A percentile compares a stretch with the other conserved stretches of the same genome.
phyloP scores from a whole-genome alignment of 1,140 invertebrate species.

The Dinoponera quadriceps region DNA sequence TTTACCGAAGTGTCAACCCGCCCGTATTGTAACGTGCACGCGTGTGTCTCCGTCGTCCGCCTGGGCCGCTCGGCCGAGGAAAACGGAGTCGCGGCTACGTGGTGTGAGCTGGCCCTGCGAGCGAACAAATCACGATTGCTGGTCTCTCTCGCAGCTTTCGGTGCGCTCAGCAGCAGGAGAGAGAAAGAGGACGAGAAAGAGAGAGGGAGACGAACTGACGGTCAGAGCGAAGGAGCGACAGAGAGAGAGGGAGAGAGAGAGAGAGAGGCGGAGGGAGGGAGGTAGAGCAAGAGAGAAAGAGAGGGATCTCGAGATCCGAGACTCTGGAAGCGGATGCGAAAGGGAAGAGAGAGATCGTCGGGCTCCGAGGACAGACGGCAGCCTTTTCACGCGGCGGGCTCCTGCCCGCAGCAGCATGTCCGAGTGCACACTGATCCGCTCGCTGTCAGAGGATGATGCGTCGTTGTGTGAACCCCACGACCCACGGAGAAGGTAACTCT shows the following conservation, averaged over 20 bases:
- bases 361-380: conserved; percentile 55
- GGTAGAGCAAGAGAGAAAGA: neutral
- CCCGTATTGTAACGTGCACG: conserved; percentile 73
- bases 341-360: conserved; percentile 18
- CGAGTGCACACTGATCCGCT: conserved; percentile 38
- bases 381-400: conserved; percentile 51
- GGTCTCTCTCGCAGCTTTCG: conserved; percentile 28
- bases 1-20: conserved; percentile 76
- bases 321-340: conserved; percentile 12
- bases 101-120: conserved; percentile 31
- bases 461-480: conserved; percentile 53
- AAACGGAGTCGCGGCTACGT: conserved; percentile 50
- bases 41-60: conserved; percentile 27
- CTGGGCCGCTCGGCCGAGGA: conserved; percentile 16
- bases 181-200: neutral
- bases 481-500: conserved; percentile 61
- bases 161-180: neutral
- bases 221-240: neutral
- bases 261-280: neutral
- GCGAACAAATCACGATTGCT: conserved; percentile 18
- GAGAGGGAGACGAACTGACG: neutral
- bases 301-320: conserved; percentile 6
- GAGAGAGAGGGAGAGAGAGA: conserved; percentile 4
- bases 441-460: conserved; percentile 63
- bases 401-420: conserved; percentile 56